Percentiles rank a stretch among this genome's conserved stretches.
Evolutionary conservation across 1,140 invertebrate genomes (phyloP).

Genomic region (Cydia pomonella): DNA sequence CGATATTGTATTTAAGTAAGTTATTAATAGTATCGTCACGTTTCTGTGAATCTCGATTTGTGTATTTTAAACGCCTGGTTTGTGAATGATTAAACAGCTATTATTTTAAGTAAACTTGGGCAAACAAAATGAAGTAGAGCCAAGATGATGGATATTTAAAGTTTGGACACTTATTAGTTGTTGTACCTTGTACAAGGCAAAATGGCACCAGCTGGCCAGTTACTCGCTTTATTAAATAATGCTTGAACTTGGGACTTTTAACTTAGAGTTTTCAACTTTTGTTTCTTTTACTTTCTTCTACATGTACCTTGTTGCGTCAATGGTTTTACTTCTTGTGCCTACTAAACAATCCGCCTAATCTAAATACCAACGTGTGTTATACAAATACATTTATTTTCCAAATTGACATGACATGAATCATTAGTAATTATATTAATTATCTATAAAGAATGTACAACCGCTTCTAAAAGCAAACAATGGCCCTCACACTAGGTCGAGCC

Average conservation of each 20-base stretch:
- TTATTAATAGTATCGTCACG: neutral
- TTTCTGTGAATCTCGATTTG: neutral
- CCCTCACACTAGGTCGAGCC: too few relatives aligned
- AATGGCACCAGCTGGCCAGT: neutral
- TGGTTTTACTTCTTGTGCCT: too few relatives aligned
- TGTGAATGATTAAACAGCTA: neutral
- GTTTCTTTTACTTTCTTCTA: too few relatives aligned
- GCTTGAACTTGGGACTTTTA: neutral
- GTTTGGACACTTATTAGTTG: slow-evolving; percentile 3
- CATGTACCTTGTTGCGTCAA: too few relatives aligned
- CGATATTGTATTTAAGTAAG: neutral
- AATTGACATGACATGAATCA: too few relatives aligned
- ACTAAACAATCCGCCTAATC: too few relatives aligned
- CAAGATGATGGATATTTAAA: neutral
- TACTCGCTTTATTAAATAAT: neutral
- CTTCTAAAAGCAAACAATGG: too few relatives aligned
- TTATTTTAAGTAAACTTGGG: neutral
- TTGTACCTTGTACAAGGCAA: neutral
- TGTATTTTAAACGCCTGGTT: neutral
- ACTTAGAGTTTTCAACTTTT: neutral
- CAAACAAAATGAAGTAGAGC: neutral
- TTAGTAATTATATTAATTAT: too few relatives aligned
- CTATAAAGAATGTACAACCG: too few relatives aligned
- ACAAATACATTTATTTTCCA: too few relatives aligned
- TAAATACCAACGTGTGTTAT: too few relatives aligned